Evolutionary conservation across 2,888 invertebrate genomes (phyloP), one percentile per base, ranked within the genome.

Genomic region (Ptilodon capucinus): DNA sequence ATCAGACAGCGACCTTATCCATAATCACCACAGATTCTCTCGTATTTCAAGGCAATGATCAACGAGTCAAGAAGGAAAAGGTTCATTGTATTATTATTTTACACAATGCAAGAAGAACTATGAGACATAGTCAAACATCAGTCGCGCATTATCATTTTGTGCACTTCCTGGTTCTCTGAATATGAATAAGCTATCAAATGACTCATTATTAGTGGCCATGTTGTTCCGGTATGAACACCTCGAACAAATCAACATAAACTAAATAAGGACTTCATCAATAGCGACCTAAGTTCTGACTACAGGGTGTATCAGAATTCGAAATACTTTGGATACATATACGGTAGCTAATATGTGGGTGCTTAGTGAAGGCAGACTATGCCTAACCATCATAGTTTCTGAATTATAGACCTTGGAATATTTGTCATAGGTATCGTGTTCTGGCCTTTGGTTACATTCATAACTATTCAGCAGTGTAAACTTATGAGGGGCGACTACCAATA

Each of bases 1-100:
- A 48, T 44, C 43, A 48, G 43, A 48, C 38, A 46, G 30, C 38
- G 46, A 30, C 42, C 41, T 36, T n/a, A 21, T 21, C 21, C 30
- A 36, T 9, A 32, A 36, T 6, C 34, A 38, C 32, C 14, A 14
- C 32, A 14, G 38, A 46, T 30, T 46, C 42, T 23, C 2, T n/a
- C 3, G n/a, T 21, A 6, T 21, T n/a, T 21, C 11, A 39, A 39
- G 13, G 23, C 11, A 39, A 39, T 9, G 23, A 39, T 39, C 13
- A 39, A n/a, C 23, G 11, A 7, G 39, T 30, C 30, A 40, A 40
- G 19, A 11, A 23, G 16, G 25, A 14, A 21, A 40, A 4, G 17
- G 40, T 25, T 35, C 40, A 40, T 21, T 40, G 35, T 35, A 40
- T 45, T 39, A 40, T 6, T 39, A 35, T 35, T 35, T 36, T 21